Evolutionary conservation across 2,888 invertebrate species (phyloP).

Genomic region (Antitype chi): DNA sequence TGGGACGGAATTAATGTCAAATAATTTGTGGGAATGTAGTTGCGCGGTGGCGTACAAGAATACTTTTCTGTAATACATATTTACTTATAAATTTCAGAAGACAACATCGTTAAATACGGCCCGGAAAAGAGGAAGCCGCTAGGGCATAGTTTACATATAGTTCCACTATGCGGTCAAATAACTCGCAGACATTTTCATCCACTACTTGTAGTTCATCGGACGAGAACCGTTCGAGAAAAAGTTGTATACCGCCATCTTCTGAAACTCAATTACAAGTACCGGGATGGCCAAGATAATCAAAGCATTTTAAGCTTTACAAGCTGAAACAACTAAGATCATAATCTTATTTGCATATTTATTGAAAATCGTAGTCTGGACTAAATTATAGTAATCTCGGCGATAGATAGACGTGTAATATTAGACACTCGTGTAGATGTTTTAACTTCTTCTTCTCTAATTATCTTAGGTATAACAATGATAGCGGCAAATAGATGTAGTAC

Average conservation of each 20-base stretch:
- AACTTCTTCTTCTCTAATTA: constrained; percentile 74
- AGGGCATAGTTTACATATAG: constrained; percentile 80
- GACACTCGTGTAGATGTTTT: constrained; percentile 71
- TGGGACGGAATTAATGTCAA: constrained; percentile 77
- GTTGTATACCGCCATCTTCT: constrained; percentile 61
- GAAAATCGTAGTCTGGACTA: constrained; percentile 80
- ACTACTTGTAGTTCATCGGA: constrained; percentile 66
- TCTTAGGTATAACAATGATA: constrained; percentile 72
- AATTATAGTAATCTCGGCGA: constrained; percentile 74
- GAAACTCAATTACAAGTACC: constrained; percentile 73
- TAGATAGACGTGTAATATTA: constrained; percentile 75
- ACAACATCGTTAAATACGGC: constrained; percentile 60
- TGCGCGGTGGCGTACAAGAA: constrained; percentile 60
- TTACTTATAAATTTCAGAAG: constrained; percentile 57
- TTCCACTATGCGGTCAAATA: constrained; percentile 75
- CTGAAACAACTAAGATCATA: constrained; percentile 77
- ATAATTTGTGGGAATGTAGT: constrained; percentile 71
- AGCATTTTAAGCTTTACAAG: constrained; percentile 74
- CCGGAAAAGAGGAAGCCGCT: constrained; percentile 71
- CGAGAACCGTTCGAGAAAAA: constrained; percentile 66
- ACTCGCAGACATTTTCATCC: constrained; percentile 71
- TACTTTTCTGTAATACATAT: constrained; percentile 66
- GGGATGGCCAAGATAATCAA: constrained; percentile 74
- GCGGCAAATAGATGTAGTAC: constrained; percentile 74
- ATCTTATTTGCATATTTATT: constrained; percentile 83